Conservation (phyloP, 2,113 vertebrate genomes). For the Pipra filicauda region DNA sequence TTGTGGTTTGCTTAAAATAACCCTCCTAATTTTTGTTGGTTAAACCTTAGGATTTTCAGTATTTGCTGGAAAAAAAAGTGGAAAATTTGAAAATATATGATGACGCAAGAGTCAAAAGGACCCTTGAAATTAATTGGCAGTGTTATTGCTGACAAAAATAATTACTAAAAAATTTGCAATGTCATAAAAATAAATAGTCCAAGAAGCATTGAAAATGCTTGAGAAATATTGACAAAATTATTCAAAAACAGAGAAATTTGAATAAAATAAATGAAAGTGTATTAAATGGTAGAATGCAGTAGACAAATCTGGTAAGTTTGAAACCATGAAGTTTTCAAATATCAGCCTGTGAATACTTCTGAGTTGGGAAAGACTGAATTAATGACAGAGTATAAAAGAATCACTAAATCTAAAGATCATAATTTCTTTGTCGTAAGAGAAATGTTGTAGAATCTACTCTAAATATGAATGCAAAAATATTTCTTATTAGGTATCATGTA, state of each 20-base stretch:
- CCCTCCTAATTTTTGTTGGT: fast-evolving
- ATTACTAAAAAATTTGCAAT: not conserved
- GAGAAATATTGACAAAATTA: not conserved
- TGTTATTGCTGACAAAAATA: not conserved
- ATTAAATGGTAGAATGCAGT: not conserved
- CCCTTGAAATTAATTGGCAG: not conserved
- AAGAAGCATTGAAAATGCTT: not conserved
- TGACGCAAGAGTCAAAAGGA: not conserved
- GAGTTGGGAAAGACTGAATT: not conserved
- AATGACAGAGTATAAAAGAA: not conserved
- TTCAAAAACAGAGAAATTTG: constrained; percentile 11
- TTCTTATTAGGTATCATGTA: not conserved
- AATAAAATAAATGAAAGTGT: not conserved
- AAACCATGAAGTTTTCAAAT: not conserved
- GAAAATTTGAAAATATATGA: not conserved
- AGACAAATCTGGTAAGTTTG: not conserved
- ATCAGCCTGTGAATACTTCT: not conserved
- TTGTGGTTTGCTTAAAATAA: not conserved
- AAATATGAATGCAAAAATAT: not conserved
- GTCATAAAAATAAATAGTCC: not conserved
- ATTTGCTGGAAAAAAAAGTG: not conserved
- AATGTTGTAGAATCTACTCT: not conserved
- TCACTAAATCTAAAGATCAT: not conserved
- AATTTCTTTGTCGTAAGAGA: not conserved
- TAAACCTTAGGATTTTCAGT: not conserved